Base-by-base conservation (phyloP, 2,797 vertebrate species). In the Falco cherrug region DNA sequence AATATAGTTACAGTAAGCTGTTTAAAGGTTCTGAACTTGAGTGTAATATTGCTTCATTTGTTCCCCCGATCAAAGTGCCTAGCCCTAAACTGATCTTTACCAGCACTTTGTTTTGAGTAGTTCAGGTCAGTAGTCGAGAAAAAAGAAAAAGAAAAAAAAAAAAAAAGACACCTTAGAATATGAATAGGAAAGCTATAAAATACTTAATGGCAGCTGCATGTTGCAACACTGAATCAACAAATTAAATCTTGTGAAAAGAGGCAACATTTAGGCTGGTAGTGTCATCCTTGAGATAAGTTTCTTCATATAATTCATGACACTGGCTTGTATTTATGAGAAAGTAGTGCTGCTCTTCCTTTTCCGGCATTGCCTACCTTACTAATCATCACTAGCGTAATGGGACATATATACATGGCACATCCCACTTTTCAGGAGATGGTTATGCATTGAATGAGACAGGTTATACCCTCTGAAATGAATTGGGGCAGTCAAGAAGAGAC, bases 1-100 rank as follows among this genome's bases (percentile, higher is more conserved):
- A 94, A 60, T 71, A 41, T 67, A 51, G 79, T 81, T 91, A 84
- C 53, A 75, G 43, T 50, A 67, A 93, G n/a, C 57, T 82, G 18
- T 89, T 95, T 80, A 64, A 95, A 94, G 53, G 35, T 77, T 96
- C 59, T 70, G 81, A 87, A 89, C 33, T 56, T 78, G 69, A 76
- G 68, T 63, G 70, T 83, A 93, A 59, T 73, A 90, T 54, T 69
- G 54, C 43, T 76, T 63, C 39, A 43, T 93, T 95, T 63, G 31
- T 63, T 92, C 89, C 51, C 60, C 39, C 84, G 45, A 73, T 87
- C 93, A 89, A 90, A 82, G 33, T 51, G 69, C 16, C 59, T 77
- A 37, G 35, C 21, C 57, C 65, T 94, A 75, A 94, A 74, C 24
- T 88, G 43, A 74, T 82, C 35, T 96, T 89, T 53, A 57, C n/a